phyloP scores from a whole-genome alignment of 2,113 vertebrate genomes.

The Cnemophilus loriae region DNA sequence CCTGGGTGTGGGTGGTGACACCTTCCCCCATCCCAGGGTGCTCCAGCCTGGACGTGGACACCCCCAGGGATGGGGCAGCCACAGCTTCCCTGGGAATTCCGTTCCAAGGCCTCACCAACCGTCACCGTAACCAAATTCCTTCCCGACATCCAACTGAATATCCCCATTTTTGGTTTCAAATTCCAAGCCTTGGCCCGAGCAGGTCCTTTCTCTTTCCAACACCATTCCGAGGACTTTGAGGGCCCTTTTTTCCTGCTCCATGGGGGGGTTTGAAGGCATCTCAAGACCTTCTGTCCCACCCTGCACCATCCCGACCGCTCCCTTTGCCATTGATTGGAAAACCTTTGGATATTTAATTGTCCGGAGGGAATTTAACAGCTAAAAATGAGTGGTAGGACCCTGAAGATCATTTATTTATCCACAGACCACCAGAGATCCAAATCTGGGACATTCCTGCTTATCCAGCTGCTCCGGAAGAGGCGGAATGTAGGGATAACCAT shows the following conservation, averaged over 20 bases:
- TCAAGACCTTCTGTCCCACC: neutral
- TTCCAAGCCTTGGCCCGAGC: neutral
- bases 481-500: neutral
- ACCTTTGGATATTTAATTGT: rapidly evolving
- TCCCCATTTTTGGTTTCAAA: rapidly evolving
- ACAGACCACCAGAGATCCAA: neutral
- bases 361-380: neutral
- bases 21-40: neutral
- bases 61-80: neutral
- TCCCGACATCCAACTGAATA: neutral
- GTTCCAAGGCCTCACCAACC: neutral
- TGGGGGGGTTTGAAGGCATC: neutral
- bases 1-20: neutral
- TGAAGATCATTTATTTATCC: neutral
- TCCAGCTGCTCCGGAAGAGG: neutral
- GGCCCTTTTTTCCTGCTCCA: neutral
- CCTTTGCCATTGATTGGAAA: neutral
- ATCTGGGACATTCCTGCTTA: neutral
- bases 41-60: neutral
- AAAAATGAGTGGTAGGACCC: rapidly evolving
- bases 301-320: neutral
- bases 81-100: neutral
- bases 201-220: neutral
- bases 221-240: neutral
- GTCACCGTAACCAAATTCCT: neutral